Percentiles rank a stretch among this genome's conserved stretches.
phyloP scores from a whole-genome alignment of 1,140 invertebrate species.

The Schmidtea mediterranea region DNA sequence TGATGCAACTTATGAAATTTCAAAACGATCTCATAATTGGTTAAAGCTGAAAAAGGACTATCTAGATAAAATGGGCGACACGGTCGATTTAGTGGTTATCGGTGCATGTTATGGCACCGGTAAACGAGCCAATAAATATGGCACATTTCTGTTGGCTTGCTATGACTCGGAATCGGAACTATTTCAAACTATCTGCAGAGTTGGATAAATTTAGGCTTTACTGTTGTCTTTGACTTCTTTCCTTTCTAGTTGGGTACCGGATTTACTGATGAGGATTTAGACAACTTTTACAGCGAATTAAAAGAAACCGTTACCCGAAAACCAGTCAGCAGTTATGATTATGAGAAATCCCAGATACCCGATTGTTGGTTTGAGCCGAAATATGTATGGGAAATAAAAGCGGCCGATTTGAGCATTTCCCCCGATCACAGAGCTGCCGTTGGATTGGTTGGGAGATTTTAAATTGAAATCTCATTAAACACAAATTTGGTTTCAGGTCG shows the following conservation, averaged over 20 bases:
- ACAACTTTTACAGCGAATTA: constrained; percentile 42
- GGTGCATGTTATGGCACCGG: constrained; percentile 78
- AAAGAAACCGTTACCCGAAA: constrained; percentile 43
- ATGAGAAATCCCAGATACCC: too few relatives aligned
- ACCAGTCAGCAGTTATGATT: constrained; percentile 39
- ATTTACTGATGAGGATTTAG: constrained; percentile 70
- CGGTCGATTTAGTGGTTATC: constrained; percentile 67
- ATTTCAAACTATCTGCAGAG: constrained; percentile 70
- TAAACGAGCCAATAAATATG: constrained; percentile 69
- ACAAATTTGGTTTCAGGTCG: constrained; percentile 35
- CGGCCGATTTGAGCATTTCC: constrained; percentile 83
- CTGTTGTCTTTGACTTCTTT: constrained; percentile 6
- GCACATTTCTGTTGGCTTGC: constrained; percentile 84
- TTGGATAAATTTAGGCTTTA: constrained; percentile 17
- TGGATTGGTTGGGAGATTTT: constrained; percentile 56
- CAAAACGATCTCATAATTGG: constrained; percentile 83
- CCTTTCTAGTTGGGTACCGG: constrained; percentile 65
- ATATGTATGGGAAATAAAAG: constrained; percentile 91
- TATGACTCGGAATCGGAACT: constrained; percentile 72
- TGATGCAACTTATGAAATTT: constrained; percentile 87
- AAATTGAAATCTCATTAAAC: too few relatives aligned
- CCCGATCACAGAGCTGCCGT: constrained; percentile 65
- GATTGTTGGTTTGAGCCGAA: constrained; percentile 81
- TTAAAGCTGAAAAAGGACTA: constrained; percentile 93
- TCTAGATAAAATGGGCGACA: constrained; percentile 71